These are phyloP conservation scores for Athalia rosae DNA, from an alignment of 2,888 invertebrate genomes.

Conservation along the genomic window DNA sequence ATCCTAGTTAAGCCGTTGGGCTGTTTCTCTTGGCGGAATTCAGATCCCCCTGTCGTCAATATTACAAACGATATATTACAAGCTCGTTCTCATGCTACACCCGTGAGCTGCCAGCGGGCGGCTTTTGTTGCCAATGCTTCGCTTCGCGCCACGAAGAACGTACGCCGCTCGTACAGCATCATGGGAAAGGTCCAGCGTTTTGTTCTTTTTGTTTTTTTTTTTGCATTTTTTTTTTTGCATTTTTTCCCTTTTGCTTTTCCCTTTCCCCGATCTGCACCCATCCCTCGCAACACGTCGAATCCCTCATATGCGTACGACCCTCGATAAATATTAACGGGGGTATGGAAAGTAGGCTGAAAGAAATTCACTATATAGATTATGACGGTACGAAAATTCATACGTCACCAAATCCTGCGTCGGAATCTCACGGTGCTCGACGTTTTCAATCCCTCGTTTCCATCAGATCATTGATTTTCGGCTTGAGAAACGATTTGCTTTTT, in stretches of 20 bases:
- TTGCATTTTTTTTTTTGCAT: too few relatives aligned
- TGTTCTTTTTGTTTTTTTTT: too few relatives aligned
- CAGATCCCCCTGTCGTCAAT: slow-evolving; percentile 51
- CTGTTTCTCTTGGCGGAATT: slow-evolving; percentile 46
- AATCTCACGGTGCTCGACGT: too few relatives aligned
- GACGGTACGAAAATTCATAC: too few relatives aligned
- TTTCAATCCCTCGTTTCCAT: too few relatives aligned
- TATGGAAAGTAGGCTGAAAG: slow-evolving; percentile 32
- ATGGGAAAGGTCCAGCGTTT: background rate
- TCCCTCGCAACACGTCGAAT: background rate
- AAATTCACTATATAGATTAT: background rate
- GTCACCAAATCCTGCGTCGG: too few relatives aligned
- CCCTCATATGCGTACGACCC: slow-evolving; percentile 20
- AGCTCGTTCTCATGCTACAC: background rate
- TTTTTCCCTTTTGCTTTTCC: too few relatives aligned
- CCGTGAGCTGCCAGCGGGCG: background rate
- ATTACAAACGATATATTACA: slow-evolving; percentile 51
- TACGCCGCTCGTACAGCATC: background rate
- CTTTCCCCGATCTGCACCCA: slow-evolving; percentile 11
- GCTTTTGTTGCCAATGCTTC: slow-evolving; percentile 37
- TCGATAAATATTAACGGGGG: slow-evolving; percentile 49
- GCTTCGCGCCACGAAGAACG: background rate
- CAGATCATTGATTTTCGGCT: too few relatives aligned
- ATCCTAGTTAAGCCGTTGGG: slow-evolving; percentile 54
- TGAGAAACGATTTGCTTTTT: too few relatives aligned